Conservation (phyloP, 1,140 invertebrate genomes). For the Ceratina calcarata region DNA sequence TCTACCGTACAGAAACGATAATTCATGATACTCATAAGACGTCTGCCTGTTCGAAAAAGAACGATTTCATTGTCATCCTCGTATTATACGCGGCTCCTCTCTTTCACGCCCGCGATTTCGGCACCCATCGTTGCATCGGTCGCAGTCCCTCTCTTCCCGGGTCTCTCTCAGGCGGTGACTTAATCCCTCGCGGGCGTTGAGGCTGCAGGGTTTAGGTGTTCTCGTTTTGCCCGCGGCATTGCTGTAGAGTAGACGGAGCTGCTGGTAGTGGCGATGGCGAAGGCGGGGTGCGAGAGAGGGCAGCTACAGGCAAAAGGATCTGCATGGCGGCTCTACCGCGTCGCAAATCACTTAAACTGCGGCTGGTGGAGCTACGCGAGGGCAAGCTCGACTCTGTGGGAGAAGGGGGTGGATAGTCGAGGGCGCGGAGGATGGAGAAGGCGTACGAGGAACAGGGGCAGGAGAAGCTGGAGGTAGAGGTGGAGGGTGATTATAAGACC, state of each 20-base stretch:
- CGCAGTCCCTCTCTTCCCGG: slow-evolving; percentile 17
- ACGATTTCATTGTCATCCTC: background rate
- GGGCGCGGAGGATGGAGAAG: slow-evolving; percentile 62
- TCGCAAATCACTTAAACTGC: slow-evolving; percentile 81
- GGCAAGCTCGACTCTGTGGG: slow-evolving; percentile 62
- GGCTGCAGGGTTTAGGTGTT: slow-evolving; percentile 65
- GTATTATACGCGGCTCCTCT: background rate
- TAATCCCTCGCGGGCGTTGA: slow-evolving; percentile 71
- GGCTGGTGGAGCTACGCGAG: slow-evolving; percentile 68
- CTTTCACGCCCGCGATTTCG: slow-evolving; percentile 1
- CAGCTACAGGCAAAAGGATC: slow-evolving; percentile 77
- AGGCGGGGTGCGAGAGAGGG: slow-evolving; percentile 46
- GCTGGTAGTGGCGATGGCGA: slow-evolving; percentile 18
- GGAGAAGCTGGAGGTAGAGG: slow-evolving; percentile 61
- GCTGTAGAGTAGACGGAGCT: slow-evolving; percentile 55
- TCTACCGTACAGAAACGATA: background rate
- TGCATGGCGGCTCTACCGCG: slow-evolving; percentile 79
- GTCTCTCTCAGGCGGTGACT: slow-evolving; percentile 48
- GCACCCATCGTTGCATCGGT: slow-evolving; percentile 17
- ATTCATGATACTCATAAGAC: background rate
- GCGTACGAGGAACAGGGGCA: slow-evolving; percentile 55
- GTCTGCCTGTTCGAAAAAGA: background rate
- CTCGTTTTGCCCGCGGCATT: slow-evolving; percentile 62
- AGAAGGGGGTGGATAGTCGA: slow-evolving; percentile 60
- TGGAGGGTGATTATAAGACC: slow-evolving; percentile 80